Base-by-base conservation (phyloP, 2,797 vertebrate species). In the Trichosurus vulpecula region DNA sequence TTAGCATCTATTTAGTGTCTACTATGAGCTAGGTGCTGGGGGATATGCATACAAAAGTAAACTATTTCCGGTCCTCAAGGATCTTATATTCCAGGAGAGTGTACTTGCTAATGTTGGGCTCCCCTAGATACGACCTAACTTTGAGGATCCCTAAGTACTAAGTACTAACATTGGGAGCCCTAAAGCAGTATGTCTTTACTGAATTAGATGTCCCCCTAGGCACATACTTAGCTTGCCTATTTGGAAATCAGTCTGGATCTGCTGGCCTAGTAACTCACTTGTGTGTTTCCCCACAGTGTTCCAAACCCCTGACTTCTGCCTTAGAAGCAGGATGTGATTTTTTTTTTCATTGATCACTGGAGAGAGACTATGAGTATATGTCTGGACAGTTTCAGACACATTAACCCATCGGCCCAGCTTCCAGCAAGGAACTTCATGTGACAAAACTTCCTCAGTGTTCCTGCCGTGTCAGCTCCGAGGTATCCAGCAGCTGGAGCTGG, bases 231-330 rank as follows among this genome's bases (percentile, higher is more conserved):
- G 74, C 41, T 47, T 51, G 41, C 41, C 74, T 87, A 4, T 47
- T 87, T 87, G 74, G 74, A 87, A 87, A 87, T 51, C 41, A 87
- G 74, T 87, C 25, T 51, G 41, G 74, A 87, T 87, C 41, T 87
- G 92, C 2, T 6, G 93, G 90, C 89, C 92, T 54, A 87, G 66
- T 90, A 3, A 94, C 95, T 96, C 58, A 93, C 95, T 92, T 95
- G 93, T 96, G 90, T 95, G 41, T 97, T 96, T 98, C 98, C 98
- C 89, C 96, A 97, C 92, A 95, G 30, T 90, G 0, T 97, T 96
- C 93, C 93, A 93, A 93, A 96, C 92, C 97, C 96, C 96, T 94
- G 98, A 93, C 31, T 96, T 97, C 94, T 95, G 97, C 92, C 96
- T 92, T 97, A 87, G 91, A 96, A 94, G 92, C 95, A 94, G 97